A percentile compares a stretch with the other conserved stretches of the same genome.
Conservation (phyloP, 2,797 vertebrate species). For the Adelosebastes latens region DNA sequence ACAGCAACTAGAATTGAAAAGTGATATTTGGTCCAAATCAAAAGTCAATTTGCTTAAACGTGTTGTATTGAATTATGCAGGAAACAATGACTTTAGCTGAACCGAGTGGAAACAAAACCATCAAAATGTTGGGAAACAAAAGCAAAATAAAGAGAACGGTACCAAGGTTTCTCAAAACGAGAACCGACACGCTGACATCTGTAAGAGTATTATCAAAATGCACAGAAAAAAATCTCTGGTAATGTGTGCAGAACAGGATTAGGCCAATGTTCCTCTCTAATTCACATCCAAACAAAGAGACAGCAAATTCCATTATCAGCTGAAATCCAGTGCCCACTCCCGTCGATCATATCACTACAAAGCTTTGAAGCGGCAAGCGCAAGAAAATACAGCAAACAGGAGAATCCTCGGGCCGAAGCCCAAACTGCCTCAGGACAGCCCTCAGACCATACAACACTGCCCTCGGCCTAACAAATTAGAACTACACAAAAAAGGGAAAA, state of each 20-base stretch:
- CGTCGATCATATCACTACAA: neutral
- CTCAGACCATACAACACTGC: conserved; percentile 54
- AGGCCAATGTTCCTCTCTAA: conserved; percentile 3
- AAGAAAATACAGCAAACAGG: conserved; percentile 25
- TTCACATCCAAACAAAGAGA: conserved; percentile 23
- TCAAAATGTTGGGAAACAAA: neutral
- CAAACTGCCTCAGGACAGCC: conserved; percentile 59
- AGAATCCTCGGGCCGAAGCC: conserved; percentile 40
- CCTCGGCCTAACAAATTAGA: conserved; percentile 60
- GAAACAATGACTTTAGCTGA: neutral
- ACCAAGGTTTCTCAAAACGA: neutral
- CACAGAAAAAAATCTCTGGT: neutral
- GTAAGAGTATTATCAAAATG: neutral
- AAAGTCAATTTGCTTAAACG: neutral
- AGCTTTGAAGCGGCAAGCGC: conserved; percentile 24
- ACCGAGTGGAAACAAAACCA: neutral
- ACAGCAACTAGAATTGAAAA: neutral
- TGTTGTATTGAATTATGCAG: neutral
- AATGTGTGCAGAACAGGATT: conserved; percentile 8
- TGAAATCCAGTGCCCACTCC: neutral
- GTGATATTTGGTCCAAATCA: neutral
- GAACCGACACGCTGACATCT: neutral
- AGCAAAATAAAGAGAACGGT: neutral
- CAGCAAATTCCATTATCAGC: conserved; percentile 9
- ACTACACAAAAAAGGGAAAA: conserved; percentile 28